phyloP scores from a whole-genome alignment of 2,113 vertebrate species.

The Prolemur simus region DNA sequence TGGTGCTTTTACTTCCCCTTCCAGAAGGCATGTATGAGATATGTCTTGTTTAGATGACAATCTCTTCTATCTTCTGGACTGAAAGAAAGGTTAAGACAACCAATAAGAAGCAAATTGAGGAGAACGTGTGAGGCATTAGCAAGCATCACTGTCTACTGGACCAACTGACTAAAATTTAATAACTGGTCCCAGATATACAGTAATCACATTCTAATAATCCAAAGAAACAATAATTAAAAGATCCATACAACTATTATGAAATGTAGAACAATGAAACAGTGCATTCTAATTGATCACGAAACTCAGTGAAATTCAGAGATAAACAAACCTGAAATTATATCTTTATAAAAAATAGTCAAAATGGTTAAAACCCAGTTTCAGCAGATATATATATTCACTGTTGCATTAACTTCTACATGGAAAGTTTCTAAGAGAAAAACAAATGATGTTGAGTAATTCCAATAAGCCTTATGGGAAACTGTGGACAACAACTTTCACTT shows the following conservation, averaged over 20 bases:
- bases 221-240: constrained; percentile 46
- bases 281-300: constrained; percentile 49
- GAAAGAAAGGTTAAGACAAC: constrained; percentile 21
- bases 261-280: background rate
- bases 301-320: background rate
- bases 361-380: constrained; percentile 42
- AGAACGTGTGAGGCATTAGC: background rate
- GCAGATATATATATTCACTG: background rate
- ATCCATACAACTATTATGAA: background rate
- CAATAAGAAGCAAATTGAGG: background rate
- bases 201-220: background rate
- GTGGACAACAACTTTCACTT: constrained; percentile 42
- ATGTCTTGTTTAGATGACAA: constrained; percentile 29
- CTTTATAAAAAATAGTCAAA: constrained; percentile 5
- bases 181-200: background rate
- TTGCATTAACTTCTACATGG: background rate
- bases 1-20: background rate
- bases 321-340: constrained; percentile 27
- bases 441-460: background rate
- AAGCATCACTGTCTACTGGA: background rate
- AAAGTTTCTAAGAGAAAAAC: constrained; percentile 32
- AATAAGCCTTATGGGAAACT: background rate
- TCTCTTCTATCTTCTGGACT: background rate
- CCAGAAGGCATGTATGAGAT: constrained; percentile 18
- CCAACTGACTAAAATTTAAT: background rate